Percentiles rank a stretch among this genome's conserved stretches.
Conservation (phyloP, 2,113 vertebrate species). For the Cranoglanis bouderius region DNA sequence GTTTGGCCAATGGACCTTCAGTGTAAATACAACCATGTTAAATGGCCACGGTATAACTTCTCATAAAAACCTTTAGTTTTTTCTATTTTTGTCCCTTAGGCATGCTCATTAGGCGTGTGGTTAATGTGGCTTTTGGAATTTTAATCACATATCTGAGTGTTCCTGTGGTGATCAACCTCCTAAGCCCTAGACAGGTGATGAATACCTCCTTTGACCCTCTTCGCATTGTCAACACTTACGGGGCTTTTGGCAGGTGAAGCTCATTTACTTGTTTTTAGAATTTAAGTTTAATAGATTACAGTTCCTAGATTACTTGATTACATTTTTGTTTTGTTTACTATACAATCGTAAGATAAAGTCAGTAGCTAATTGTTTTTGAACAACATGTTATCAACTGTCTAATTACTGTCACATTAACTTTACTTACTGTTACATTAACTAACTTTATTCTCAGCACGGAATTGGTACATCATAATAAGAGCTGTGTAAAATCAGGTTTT, state of each 20-base stretch:
- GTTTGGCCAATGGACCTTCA: not conserved
- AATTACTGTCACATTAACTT: not conserved
- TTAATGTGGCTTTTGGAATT: conserved; percentile 80
- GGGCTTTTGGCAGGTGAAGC: conserved; percentile 91
- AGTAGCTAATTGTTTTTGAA: not conserved
- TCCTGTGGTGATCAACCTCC: conserved; percentile 87
- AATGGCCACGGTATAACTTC: not conserved
- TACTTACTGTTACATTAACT: not conserved
- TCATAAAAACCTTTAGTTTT: not conserved
- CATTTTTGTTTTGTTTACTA: not conserved
- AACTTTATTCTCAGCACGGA: not conserved
- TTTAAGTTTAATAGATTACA: not conserved
- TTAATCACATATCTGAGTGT: conserved; percentile 86
- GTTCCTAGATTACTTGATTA: not conserved
- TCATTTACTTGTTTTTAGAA: not conserved
- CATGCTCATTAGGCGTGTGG: conserved; percentile 69
- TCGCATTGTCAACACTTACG: conserved; percentile 95
- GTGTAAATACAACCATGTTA: not conserved
- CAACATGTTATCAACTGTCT: not conserved
- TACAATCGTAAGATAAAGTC: not conserved
- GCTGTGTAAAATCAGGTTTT: not conserved
- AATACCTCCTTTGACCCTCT: conserved; percentile 90
- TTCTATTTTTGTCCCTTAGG: conserved; percentile 59
- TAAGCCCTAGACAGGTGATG: conserved; percentile 89
- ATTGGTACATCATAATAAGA: not conserved